Conservation (phyloP, 2,113 vertebrate species). For the Procavia capensis region DNA sequence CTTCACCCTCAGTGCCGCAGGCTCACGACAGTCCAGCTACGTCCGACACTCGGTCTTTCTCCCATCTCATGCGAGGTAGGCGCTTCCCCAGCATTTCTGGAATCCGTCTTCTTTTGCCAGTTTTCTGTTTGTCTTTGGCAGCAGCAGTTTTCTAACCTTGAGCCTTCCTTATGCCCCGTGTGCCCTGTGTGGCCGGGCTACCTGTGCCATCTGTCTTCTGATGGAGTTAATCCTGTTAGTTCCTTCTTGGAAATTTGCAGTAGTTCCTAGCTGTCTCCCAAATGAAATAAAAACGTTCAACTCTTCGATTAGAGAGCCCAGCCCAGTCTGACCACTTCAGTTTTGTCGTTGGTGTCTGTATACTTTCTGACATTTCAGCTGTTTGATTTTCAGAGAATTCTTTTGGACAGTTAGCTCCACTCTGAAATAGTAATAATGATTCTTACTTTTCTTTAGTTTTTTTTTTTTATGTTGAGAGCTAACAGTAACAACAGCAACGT, state of each 20-base stretch:
- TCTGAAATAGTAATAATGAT: conserved; percentile 12
- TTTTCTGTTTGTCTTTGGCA: neutral
- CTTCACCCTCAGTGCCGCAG: neutral
- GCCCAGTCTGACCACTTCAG: neutral
- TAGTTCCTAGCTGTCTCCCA: neutral
- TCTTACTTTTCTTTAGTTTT: conserved; percentile 5
- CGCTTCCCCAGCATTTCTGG: neutral
- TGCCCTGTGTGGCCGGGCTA: neutral
- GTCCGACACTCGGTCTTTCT: neutral
- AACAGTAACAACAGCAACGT: neutral
- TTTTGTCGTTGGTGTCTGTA: neutral
- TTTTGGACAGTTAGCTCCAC: neutral
- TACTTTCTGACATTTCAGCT: neutral
- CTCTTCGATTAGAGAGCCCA: neutral
- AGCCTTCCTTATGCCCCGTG: neutral
- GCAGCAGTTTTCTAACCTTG: neutral
- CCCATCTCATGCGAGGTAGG: neutral
- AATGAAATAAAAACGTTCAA: neutral
- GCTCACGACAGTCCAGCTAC: neutral
- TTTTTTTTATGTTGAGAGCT: conserved; percentile 1
- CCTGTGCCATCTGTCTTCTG: neutral
- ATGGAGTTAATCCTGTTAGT: neutral
- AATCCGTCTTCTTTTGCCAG: neutral
- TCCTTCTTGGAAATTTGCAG: neutral
- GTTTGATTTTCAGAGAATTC: neutral